Conservation (phyloP, 1,140 invertebrate species). For the Caenorhabditis latens region DNA sequence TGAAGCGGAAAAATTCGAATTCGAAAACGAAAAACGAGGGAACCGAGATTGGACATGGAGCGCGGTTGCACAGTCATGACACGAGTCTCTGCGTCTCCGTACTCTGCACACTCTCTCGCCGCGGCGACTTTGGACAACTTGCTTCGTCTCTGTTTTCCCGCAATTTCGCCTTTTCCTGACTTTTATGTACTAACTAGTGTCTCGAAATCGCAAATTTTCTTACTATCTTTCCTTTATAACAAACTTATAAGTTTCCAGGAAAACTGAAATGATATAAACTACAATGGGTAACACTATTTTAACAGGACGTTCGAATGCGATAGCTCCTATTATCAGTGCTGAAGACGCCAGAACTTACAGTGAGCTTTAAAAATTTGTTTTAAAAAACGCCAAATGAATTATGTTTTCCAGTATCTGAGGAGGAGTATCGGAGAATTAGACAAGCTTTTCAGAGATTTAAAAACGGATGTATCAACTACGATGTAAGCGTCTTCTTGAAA, state of each 20-base stretch:
- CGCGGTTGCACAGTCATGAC: background rate
- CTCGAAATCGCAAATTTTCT: background rate
- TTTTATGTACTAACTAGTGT: background rate
- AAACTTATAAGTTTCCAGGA: background rate
- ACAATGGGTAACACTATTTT: constrained; percentile 39
- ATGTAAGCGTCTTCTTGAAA: constrained; percentile 3
- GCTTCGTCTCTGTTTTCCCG: background rate
- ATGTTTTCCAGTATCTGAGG: constrained; percentile 54
- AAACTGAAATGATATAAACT: background rate
- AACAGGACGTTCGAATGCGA: constrained; percentile 38
- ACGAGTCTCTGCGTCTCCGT: background rate
- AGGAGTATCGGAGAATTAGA: constrained; percentile 47
- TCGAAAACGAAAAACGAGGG: constrained; percentile 4
- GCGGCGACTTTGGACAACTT: constrained; percentile 19
- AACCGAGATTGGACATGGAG: background rate
- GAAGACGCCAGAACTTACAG: constrained; percentile 44
- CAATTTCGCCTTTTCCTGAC: constrained; percentile 2
- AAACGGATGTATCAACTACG: constrained; percentile 47
- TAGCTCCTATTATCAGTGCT: constrained; percentile 41
- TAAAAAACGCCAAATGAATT: background rate
- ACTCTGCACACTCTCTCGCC: background rate
- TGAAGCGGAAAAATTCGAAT: background rate
- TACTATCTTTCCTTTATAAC: background rate
- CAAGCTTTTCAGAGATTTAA: constrained; percentile 54
- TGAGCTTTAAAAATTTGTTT: background rate